Conservation (phyloP, 2,888 invertebrate genomes). For the Agrotis ipsilon region DNA sequence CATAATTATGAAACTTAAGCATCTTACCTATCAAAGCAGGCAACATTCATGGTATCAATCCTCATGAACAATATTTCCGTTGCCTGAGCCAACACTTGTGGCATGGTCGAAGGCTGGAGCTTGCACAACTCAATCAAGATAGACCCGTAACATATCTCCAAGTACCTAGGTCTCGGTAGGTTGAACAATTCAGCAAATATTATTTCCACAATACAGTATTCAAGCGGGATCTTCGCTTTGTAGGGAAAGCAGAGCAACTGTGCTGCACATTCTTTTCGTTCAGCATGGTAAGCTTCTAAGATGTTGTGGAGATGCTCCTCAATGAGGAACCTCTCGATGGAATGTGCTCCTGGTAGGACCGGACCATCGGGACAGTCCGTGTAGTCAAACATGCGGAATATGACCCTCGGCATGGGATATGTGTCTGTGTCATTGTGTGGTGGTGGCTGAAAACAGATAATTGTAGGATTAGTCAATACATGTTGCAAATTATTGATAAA, state of each 20-base stretch:
- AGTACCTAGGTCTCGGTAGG: conserved; percentile 96
- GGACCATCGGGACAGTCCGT: conserved; percentile 99
- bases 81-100: conserved; percentile 99
- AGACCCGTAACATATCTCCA: conserved; percentile 98
- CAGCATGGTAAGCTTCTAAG: conserved; percentile 96
- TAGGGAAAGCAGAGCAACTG: conserved; percentile 97
- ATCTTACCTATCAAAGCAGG: conserved; percentile 96
- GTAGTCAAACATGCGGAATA: conserved; percentile 99
- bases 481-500: too few relatives aligned
- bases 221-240: conserved; percentile 98
- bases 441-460: conserved; percentile 92
- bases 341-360: conserved; percentile 98
- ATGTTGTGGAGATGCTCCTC: conserved; percentile 99
- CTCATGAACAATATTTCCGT: conserved; percentile 99
- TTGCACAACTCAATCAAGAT: conserved; percentile 99
- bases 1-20: neutral
- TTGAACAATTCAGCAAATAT: conserved; percentile 98
- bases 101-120: conserved; percentile 98
- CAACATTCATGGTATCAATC: conserved; percentile 99
- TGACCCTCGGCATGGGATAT: conserved; percentile 98
- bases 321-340: conserved; percentile 99
- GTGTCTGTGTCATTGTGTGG: conserved; percentile 97
- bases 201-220: conserved; percentile 99
- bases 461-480: neutral
- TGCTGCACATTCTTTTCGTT: conserved; percentile 98